These are phyloP conservation scores for Chymomyza amoena DNA, from an alignment of 2,888 invertebrate species.

Conservation along the genomic window DNA sequence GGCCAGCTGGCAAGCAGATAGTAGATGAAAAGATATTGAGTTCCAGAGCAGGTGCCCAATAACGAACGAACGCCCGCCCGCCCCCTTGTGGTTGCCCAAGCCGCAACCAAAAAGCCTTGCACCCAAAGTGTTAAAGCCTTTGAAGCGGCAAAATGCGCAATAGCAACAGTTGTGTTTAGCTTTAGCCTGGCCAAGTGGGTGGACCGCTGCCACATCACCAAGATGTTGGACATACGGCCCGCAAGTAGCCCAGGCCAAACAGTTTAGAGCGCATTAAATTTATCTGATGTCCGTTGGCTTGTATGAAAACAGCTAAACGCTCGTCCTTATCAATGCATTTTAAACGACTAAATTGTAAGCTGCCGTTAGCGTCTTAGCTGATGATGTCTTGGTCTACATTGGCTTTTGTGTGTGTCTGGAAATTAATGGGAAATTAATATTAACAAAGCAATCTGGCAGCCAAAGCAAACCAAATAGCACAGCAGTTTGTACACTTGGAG, in stretches of 20 bases:
- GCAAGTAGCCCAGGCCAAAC: slow-evolving; percentile 51
- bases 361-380: slow-evolving; percentile 30
- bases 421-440: slow-evolving; percentile 72
- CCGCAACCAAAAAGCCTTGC: slow-evolving; percentile 45
- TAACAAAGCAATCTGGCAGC: slow-evolving; percentile 66
- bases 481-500: slow-evolving; percentile 22
- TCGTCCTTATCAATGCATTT: slow-evolving; percentile 70
- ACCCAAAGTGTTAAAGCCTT: slow-evolving; percentile 32
- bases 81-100: background rate
- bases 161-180: slow-evolving; percentile 66
- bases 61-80: background rate
- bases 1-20: background rate
- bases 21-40: background rate
- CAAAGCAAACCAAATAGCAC: slow-evolving; percentile 34
- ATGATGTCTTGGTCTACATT: background rate
- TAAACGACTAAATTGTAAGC: slow-evolving; percentile 65
- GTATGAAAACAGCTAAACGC: slow-evolving; percentile 34
- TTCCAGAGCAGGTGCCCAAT: background rate
- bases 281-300: slow-evolving; percentile 52
- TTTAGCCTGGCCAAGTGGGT: slow-evolving; percentile 35
- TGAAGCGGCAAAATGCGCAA: slow-evolving; percentile 48
- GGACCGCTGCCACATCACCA: background rate
- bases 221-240: background rate
- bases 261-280: slow-evolving; percentile 71
- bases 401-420: slow-evolving; percentile 7